Evolutionary conservation across 2,113 vertebrate genomes (phyloP).

Genomic region (Pongo pygmaeus): DNA sequence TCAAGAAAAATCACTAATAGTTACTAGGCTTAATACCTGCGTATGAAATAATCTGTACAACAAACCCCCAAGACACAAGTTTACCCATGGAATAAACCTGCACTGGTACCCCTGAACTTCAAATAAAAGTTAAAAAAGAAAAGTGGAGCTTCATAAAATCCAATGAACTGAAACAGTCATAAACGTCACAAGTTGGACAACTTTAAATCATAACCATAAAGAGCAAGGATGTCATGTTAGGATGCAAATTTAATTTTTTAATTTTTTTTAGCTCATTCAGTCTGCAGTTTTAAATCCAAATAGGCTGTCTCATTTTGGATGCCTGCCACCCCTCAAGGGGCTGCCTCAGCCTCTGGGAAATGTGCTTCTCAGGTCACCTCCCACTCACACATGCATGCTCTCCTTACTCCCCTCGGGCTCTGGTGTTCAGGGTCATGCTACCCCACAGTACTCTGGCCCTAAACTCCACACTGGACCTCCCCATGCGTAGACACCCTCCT

Average conservation of each 20-base stretch:
- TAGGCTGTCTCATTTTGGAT: not conserved
- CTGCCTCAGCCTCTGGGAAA: not conserved
- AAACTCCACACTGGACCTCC: too few relatives aligned
- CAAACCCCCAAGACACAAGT: too few relatives aligned
- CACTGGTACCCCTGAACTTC: too few relatives aligned
- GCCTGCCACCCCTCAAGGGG: not conserved
- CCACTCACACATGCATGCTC: accelerated
- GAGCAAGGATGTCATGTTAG: not conserved
- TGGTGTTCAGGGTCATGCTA: not conserved
- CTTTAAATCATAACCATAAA: not conserved
- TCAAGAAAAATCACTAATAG: too few relatives aligned
- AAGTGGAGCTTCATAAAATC: not conserved
- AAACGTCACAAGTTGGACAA: not conserved
- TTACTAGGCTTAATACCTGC: too few relatives aligned
- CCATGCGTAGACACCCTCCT: not conserved
- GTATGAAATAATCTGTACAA: too few relatives aligned
- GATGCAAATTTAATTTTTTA: not conserved
- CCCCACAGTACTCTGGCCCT: not conserved
- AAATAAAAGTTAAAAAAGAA: too few relatives aligned
- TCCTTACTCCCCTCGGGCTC: not conserved
- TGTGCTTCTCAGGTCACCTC: not conserved
- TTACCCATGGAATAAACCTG: too few relatives aligned
- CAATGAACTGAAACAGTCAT: not conserved
- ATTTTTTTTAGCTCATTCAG: not conserved
- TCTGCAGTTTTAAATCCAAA: not conserved